Evolutionary conservation across 2,113 vertebrate genomes (phyloP), one percentile per base, ranked within the genome.

Genomic region (Nibea coibor): DNA sequence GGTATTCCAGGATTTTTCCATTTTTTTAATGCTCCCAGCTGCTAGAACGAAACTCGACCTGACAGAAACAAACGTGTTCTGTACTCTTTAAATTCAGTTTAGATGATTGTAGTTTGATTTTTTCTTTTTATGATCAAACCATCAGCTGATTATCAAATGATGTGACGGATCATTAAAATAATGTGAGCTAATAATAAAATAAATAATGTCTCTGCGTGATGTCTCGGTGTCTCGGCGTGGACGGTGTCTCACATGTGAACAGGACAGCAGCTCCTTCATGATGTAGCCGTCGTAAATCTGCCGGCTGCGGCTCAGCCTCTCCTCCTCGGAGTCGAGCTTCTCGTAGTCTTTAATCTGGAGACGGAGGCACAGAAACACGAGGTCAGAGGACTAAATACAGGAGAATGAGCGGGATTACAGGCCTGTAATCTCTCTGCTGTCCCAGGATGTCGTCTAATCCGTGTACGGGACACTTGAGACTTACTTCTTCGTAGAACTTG

Each of bases 401-500:
- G 42, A 56, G 68, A 84, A 84, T 39, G 68, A 84, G 45, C 61
- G 26, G 88, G 86, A 92, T 91, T 90, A 91, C 59, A 20, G 61
- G 22, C 22, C 66, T 81, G 35, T 35, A 87, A 88, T 85, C 78
- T 72, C 63, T 50, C 17, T 26, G 14, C 50, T 58, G 15, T 70
- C 72, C 69, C 77, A 71, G 62, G 81, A 79, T 58, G 80, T 24
- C 2, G 11, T 53, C 50, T 86, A 81, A 91, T 84, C 77, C 57
- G 35, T 35, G 35, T 35, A 8, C 53, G 0, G 22, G 50, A 58
- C 65, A 24, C 59, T 1, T 5, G 2, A 8, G 16, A 74, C 96
- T 95, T 72, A 99, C 98, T 96, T 99, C 98, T 88, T 99, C 98
- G 10, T 99, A 99, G 91, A 99, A 99, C 94, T 98, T 99, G 89